Percentiles rank a stretch among this genome's conserved stretches.
phyloP scores from a whole-genome alignment of 92 coral and sea anemone species.

The Palythoa caribaeorum region DNA sequence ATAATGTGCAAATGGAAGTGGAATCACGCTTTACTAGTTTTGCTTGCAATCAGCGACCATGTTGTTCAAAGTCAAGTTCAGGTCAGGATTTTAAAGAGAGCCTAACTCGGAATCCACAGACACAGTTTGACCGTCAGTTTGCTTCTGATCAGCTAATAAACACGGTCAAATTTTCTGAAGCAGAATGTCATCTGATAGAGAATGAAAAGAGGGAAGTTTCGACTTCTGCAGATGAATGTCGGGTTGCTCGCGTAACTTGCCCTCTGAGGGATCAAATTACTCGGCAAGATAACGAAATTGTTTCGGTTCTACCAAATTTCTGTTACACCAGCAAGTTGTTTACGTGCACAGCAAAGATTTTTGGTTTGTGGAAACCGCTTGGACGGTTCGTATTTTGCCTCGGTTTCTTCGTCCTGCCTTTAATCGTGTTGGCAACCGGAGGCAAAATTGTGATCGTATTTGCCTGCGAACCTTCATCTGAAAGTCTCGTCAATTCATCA shows the following conservation, averaged over 20 bases:
- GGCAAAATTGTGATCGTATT: slow-evolving; percentile 36
- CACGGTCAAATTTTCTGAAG: not conserved
- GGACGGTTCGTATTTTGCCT: slow-evolving; percentile 3
- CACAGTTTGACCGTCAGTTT: too few species aligned
- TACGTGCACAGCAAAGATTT: slow-evolving; percentile 30
- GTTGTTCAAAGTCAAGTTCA: not conserved
- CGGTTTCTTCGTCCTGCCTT: slow-evolving; percentile 24
- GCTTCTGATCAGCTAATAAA: not conserved
- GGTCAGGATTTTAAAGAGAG: not conserved
- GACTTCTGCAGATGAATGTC: not conserved
- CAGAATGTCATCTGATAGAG: not conserved
- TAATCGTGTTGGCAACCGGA: slow-evolving; percentile 5
- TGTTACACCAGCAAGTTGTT: slow-evolving; percentile 23
- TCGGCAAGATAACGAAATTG: slow-evolving; percentile 11
- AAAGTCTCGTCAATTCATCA: slow-evolving; percentile 14
- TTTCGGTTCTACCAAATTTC: slow-evolving; percentile 17
- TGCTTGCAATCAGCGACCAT: not conserved
- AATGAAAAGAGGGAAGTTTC: not conserved
- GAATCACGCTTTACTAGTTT: not conserved
- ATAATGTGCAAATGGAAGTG: not conserved
- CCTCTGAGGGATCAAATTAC: slow-evolving; percentile 34
- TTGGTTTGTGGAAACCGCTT: slow-evolving; percentile 47
- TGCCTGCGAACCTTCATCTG: slow-evolving; percentile 21
- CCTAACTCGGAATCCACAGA: not conserved
- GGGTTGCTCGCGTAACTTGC: not conserved